Conservation (phyloP, 2,888 invertebrate species). For the Philonicus albiceps region DNA sequence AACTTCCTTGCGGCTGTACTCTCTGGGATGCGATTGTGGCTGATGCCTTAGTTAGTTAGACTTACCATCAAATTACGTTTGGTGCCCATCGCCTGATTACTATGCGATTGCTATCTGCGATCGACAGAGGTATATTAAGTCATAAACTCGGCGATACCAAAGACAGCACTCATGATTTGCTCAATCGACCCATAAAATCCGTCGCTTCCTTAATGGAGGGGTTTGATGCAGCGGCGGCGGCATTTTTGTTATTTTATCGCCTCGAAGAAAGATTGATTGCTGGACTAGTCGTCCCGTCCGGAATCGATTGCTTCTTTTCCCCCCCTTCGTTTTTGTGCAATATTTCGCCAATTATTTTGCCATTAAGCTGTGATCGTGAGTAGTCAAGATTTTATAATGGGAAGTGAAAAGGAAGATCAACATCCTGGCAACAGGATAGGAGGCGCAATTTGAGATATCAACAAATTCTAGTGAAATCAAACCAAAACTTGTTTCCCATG, state of each 20-base stretch:
- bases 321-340: not conserved
- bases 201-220: conserved; percentile 6
- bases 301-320: not conserved
- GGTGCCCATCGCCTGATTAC: not conserved
- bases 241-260: not conserved
- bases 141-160: conserved; percentile 1
- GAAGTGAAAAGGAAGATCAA: not conserved
- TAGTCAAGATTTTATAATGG: not conserved
- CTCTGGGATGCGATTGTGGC: not conserved
- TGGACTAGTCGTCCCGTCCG: not conserved
- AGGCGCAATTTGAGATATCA: not conserved
- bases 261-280: not conserved
- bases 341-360: not conserved
- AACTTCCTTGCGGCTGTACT: not conserved
- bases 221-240: not conserved
- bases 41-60: not conserved
- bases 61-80: not conserved
- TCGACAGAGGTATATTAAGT: conserved; percentile 17
- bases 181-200: conserved; percentile 29
- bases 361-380: not conserved
- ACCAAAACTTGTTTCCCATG: too few relatives aligned
- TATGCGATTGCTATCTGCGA: not conserved
- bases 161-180: conserved; percentile 14
- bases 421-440: not conserved
- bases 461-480: too few relatives aligned